phyloP scores from a whole-genome alignment of 35 echinoderm and acorn worm species.

The Amphiura filiformis region DNA sequence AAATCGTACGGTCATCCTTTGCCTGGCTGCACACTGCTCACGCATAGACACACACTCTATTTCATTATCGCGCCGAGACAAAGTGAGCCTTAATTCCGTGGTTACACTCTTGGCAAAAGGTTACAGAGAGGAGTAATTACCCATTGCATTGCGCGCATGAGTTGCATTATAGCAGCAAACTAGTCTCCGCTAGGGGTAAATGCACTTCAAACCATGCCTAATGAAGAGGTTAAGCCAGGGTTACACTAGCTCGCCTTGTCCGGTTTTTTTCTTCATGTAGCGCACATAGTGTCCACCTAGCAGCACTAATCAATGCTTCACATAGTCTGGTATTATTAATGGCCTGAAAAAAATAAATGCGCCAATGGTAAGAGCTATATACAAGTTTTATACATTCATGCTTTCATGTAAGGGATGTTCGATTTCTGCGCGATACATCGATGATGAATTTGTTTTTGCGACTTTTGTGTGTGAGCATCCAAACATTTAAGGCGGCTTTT shows the following conservation, averaged over 20 bases:
- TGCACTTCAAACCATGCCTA: background rate
- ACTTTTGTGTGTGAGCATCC: too few relatives aligned
- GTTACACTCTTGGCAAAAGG: constrained; percentile 10
- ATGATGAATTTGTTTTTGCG: too few relatives aligned
- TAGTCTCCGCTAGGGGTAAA: background rate
- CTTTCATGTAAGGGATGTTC: background rate
- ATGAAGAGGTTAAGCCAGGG: background rate
- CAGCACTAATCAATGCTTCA: background rate
- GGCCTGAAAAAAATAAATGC: background rate
- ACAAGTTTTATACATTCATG: background rate
- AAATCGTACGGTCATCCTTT: background rate
- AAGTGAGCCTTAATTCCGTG: background rate
- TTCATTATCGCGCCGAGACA: constrained; percentile 6
- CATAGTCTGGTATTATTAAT: constrained; percentile 5
- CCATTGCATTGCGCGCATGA: background rate
- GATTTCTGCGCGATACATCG: too few relatives aligned
- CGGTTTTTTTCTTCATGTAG: background rate
- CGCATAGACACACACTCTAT: constrained; percentile 1
- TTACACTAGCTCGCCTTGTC: background rate
- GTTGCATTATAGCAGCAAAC: constrained; percentile 1
- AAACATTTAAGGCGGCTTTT: too few relatives aligned
- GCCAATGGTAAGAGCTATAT: background rate
- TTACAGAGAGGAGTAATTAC: constrained; percentile 9
- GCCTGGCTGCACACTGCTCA: background rate
- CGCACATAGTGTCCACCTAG: background rate